Base-by-base conservation (phyloP, 1,140 invertebrate genomes). In the Penaeus indicus region DNA sequence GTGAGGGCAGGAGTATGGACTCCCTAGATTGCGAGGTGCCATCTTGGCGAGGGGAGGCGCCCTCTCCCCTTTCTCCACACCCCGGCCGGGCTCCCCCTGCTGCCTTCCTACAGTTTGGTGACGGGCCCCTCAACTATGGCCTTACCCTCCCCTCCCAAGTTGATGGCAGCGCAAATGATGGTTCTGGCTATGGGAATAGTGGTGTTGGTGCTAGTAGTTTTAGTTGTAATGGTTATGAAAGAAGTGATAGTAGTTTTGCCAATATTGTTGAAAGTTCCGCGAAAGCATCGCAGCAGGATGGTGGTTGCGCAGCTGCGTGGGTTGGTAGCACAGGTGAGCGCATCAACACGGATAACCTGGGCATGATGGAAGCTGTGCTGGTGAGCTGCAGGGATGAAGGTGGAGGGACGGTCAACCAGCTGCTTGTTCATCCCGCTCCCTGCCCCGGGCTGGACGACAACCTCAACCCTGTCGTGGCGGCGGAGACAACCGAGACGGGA, bases 21-120 rank as follows among this genome's bases (percentile, higher is more conserved):
- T 91, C 91, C 19, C 75, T 90, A 42, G 91, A 91, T n/a, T 89
- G 90, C 32, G 90, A 89, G 72, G 87, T 89, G 16, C 90, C 88
- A 19, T 91, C 91, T n/a, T 90, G 89, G 86, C 87, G 90, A 21
- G 86, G 89, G 42, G 88, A 90, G 81, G 90, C 88, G 16, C 87
- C 89, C 47, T 91, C 89, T 22, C 90, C 91, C 60, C 82, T 89
- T 54, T 91, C 90, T 27, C 89, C 91, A 54, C 81, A 91, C 64
- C 91, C 89, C 63, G 85, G 87, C n/a, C 75, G 85, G 38, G 87
- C 91, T 38, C 89, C 90, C 79, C 78, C 89, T 27, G 86, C 91
- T 75, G 90, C 90, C 54, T 90, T 88, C 78, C 75, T 91, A 27
- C 88, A 89, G 86, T 91, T 91, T 78, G 90, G 89, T 78, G 83